Evolutionary conservation across 1,140 invertebrate genomes (phyloP).

Genomic region (Phortica variegata): DNA sequence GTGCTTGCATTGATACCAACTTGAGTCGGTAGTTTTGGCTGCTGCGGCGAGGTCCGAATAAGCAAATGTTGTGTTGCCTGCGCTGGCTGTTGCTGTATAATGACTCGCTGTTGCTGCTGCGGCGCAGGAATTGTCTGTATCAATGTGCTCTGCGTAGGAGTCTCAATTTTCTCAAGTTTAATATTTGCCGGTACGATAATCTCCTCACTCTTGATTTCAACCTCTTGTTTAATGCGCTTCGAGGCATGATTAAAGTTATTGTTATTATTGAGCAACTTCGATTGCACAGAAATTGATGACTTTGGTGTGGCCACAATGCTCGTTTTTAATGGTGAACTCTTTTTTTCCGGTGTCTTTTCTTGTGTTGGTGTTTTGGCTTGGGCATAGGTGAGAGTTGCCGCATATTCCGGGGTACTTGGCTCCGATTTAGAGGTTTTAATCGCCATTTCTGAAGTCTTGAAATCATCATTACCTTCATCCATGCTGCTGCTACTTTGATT

Average conservation of each 20-base stretch:
- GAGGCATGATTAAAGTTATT: constrained; percentile 43
- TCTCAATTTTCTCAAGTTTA: constrained; percentile 47
- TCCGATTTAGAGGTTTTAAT: constrained; percentile 54
- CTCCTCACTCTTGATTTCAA: constrained; percentile 53
- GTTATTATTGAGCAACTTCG: constrained; percentile 34
- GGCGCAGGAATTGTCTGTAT: constrained; percentile 5
- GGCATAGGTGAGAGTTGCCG: constrained; percentile 39
- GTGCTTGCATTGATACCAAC: too few relatives aligned
- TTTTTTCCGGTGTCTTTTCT: constrained; percentile 10
- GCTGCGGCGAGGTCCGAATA: constrained; percentile 38
- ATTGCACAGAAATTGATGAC: too few relatives aligned
- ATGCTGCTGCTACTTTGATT: constrained; percentile 39
- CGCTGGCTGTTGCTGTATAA: constrained; percentile 38
- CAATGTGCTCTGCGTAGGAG: constrained; percentile 12
- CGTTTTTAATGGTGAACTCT: constrained; percentile 17
- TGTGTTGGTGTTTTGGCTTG: constrained; percentile 25
- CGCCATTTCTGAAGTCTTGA: constrained; percentile 31
- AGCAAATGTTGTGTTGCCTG: constrained; percentile 41
- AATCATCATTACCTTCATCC: constrained; percentile 38
- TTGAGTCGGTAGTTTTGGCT: constrained; percentile 6
- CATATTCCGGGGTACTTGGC: constrained; percentile 53
- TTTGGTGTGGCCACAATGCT: constrained; percentile 23
- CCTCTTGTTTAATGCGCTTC: constrained; percentile 52
- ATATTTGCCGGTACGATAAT: constrained; percentile 49
- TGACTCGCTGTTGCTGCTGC: constrained; percentile 27